Evolutionary conservation across 2,113 vertebrate genomes (phyloP), one percentile per base, ranked within the genome.

Genomic region (Todiramphus chloris): DNA sequence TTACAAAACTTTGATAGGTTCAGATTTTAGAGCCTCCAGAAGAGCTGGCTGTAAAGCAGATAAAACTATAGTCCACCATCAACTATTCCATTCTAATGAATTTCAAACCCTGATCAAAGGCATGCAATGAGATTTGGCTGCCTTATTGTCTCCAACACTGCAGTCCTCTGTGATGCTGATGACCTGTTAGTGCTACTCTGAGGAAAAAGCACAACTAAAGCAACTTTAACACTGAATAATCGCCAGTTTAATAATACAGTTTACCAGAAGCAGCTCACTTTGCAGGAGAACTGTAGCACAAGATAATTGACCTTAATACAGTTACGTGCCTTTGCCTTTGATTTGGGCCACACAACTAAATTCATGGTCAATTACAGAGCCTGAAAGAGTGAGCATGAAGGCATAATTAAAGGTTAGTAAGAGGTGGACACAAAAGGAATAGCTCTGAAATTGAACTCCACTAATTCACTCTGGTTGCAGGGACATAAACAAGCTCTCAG

Each of bases 331-430:
- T 92, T 63, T 89, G 83, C 89, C 70, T 96, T 91, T 87, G 78
- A 79, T 93, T 96, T 92, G 77, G 83, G 83, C 74, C 86, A 56
- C 59, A 19, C 39, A 80, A 73, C 63, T 90, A 88, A 94, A 95
- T 86, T 89, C 87, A 69, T 94, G 90, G 92, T 95, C 94, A 97
- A 91, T 94, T 95, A 96, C 76, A 91, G 81, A 87, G 81, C 81
- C 66, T 93, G 43, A 3, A 4, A 91, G 60, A 89, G 78, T 73
- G 91, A 94, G 60, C 70, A 86, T 44, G 90, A 94, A 92, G 70
- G 58, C 68, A 24, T 94, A 95, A 97, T 96, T 96, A 82, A 94
- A 78, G 92, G 92, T 87, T 93, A 94, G 79, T n/a, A 66, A 37
- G 89, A 90, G 89, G 44, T 90, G 67, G 77, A 73, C 86, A 74